Base-by-base conservation (phyloP, 2,113 vertebrate species). In the Syrrhaptes paradoxus region DNA sequence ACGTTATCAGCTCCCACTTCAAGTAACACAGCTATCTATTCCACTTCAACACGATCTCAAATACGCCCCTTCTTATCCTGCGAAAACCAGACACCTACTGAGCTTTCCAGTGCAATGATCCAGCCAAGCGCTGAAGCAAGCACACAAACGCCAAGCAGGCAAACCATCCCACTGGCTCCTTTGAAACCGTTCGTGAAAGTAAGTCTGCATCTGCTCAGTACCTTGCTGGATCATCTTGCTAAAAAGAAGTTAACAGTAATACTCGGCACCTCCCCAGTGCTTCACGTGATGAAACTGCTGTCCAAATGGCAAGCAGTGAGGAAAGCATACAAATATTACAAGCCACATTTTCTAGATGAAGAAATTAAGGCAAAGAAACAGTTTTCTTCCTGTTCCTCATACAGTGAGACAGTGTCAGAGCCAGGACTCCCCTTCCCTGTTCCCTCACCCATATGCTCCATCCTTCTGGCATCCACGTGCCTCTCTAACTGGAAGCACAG, bases 1-100 rank as follows among this genome's bases (percentile, higher is more conserved):
- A 93, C 17, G 3, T 93, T 91, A 93, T 65, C 93, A 93, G 91
- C 81, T 96, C 95, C 74, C 85, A 93, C 83, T 96, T 77, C 59
- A 92, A 92, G 83, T 36, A 88, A 62, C 83, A 93, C 76, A 84
- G 76, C 65, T 87, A 90, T 93, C 90, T 86, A 45, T 74, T 55
- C 55, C 87, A 83, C 95, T 96, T 89, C 89, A 93, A 54, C 95
- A 82, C 71, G 7, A 89, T 75, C 76, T 91, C 87, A 80, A 85
- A 94, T n/a, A 91, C 61, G 17, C 72, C 90, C 76, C 76, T 93
- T 86, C 92, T 96, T 81, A 96, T 81, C 93, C 90, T 71, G 65
- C 73, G 94, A 78, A 96, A 96, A 71, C 74, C 3, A 96, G 88
- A 91, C 90, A 95, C 93, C 93, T 75, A 51, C 85, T 90, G 52